Conservation (phyloP, 2,113 vertebrate species). For the Lepus europaeus region DNA sequence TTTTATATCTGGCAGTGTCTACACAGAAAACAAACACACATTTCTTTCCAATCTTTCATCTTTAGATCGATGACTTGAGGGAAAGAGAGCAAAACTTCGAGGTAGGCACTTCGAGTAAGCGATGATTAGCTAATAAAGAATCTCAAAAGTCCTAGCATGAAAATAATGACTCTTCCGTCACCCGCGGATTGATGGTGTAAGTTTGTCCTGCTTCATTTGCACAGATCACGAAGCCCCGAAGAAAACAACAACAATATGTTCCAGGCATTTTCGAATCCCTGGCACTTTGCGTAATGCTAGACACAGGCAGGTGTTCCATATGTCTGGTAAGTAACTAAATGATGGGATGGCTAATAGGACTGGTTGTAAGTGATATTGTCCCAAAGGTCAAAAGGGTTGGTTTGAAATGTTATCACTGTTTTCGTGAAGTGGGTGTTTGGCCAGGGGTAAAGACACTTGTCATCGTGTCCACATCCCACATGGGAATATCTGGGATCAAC, state of each 20-base stretch:
- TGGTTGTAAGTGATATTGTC: neutral
- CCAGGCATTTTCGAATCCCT: neutral
- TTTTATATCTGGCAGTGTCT: neutral
- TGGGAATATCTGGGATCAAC: too few species aligned
- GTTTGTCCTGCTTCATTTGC: neutral
- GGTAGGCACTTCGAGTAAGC: neutral
- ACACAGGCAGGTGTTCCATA: neutral
- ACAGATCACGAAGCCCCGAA: neutral
- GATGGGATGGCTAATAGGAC: neutral
- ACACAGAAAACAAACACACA: neutral
- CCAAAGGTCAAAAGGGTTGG: slow-evolving; percentile 42
- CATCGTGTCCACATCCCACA: too few species aligned
- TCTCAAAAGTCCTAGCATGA: slow-evolving; percentile 15
- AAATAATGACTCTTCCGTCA: neutral
- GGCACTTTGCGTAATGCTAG: neutral
- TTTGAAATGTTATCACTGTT: slow-evolving; percentile 53
- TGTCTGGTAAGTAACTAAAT: neutral
- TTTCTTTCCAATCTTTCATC: too few species aligned
- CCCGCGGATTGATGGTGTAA: neutral
- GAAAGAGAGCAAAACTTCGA: slow-evolving; percentile 54
- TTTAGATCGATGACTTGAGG: neutral
- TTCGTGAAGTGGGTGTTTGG: neutral
- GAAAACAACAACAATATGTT: neutral
- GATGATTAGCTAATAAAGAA: slow-evolving; percentile 36
- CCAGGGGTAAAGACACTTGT: too few species aligned